Evolutionary conservation across 2,888 invertebrate genomes (phyloP), one percentile per base, ranked within the genome.

Genomic region (Mechanitis mazaeus): DNA sequence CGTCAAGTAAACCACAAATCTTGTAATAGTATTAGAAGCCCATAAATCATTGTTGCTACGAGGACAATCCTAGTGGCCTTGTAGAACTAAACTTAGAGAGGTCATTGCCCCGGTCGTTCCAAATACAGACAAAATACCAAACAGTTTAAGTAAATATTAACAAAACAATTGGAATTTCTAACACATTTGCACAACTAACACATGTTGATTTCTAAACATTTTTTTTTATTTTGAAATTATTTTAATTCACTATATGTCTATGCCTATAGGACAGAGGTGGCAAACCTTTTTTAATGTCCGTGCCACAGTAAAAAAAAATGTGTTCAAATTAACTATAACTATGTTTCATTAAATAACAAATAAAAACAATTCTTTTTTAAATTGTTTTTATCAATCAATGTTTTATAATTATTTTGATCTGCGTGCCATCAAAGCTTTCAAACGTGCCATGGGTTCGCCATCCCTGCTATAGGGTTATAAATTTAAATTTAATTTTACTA

Each of bases 31-130:
- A 67, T 65, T 72, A 65, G 64, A 67, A 56, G 59, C 72, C 64
- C 67, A 69, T 71, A 70, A 65, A 66, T 69, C 65, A 67, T 66
- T 66, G 64, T 64, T 58, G 67, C 60, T 59, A 69, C 75, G 75
- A 76, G 76, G 79, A 81, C 79, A 80, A 75, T 79, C 79, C 75
- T 70, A 72, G 73, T 77, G 83, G 82, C 84, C 83, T 84, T 84
- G 83, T 72, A 70, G 69, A 63, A 69, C 73, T 77, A 75, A 71
- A 76, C 72, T 68, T 71, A 71, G 71, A 69, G 72, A 72, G 83
- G 75, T 79, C 81, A 78, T 55, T 72, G 81, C 75, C 83, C 64
- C 68, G 60, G 35, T 60, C 66, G 75, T 71, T 76, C 78, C 79
- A 76, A 80, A 81, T 80, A 76, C 74, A 78, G 78, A 78, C 73